Base-by-base conservation (phyloP, 2,888 invertebrate genomes). In the Agonopterix heracliana region DNA sequence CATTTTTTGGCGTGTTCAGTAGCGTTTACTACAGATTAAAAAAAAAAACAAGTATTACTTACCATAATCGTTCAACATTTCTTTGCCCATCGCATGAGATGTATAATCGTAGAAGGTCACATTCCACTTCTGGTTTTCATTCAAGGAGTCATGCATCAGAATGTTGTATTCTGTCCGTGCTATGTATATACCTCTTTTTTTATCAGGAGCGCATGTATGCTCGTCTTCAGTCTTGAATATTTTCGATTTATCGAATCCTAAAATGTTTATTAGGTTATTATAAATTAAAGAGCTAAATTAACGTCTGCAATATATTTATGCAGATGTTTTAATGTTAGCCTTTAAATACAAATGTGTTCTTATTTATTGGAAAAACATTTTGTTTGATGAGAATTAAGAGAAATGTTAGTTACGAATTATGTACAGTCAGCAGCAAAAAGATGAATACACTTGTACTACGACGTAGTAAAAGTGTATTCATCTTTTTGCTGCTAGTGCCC, bases 51-150 rank as follows among this genome's bases (percentile, higher is more conserved):
- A 2, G 36, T 3, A 10, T 10, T 36, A 10, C 84, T 77, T 74
- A 95, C 96, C 95, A 85, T 97, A 97, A 79, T 94, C 93, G 64
- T 92, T 93, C 3, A 92, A 85, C 79, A 93, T 90, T 71, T 96
- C 94, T 46, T 93, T 92, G 44, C 92, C 92, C 93, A 93, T 95
- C 56, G 93, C 93, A 71, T 92, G 91, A 1, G 96, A 93, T 1
- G 98, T 94, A 77, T 99, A 99, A 82, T 98, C 98, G 68, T 94
- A 96, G 86, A 96, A 99, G 0, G 98, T 98, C 4, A 98, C 96
- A 84, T 99, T 99, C 98, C 98, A 99, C 69, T 94, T 93, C 48
- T 84, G 87, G 61, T 91, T 89, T 53, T 89, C 86, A 60, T 90
- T 89, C 68, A 90, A 90, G 38, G 94, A 93, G 71, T 99, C 98